Evolutionary conservation across 64 coral and sea anemone genomes (phyloP).

Genomic region (Trachythela sp.): DNA sequence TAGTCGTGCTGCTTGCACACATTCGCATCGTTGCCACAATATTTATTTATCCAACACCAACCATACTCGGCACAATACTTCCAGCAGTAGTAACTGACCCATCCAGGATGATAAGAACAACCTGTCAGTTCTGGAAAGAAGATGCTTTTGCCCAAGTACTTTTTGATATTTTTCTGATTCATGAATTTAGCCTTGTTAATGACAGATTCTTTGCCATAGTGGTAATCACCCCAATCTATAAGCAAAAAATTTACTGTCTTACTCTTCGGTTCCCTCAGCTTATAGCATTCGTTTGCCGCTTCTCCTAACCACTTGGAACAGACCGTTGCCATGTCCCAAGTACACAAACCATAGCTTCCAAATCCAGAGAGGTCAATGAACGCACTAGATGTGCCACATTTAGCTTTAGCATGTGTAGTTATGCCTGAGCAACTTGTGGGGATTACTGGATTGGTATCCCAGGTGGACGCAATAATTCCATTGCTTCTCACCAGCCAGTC

Average conservation of each 20-base stretch:
- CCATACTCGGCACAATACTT: slow-evolving; percentile 19
- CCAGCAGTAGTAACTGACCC: not conserved
- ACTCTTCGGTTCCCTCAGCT: not conserved
- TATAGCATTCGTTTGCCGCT: slow-evolving; percentile 20
- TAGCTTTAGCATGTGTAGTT: not conserved
- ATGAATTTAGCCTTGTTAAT: slow-evolving; percentile 11
- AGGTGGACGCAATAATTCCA: not conserved
- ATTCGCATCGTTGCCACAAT: slow-evolving; percentile 4
- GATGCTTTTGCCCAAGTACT: not conserved
- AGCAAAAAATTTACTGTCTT: slow-evolving; percentile 41
- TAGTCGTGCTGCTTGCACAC: not conserved
- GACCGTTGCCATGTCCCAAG: not conserved
- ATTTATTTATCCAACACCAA: slow-evolving; percentile 19
- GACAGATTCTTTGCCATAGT: not conserved
- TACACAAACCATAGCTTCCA: not conserved
- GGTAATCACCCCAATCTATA: slow-evolving; percentile 32
- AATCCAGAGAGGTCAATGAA: too few relatives aligned
- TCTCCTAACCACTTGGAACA: slow-evolving; percentile 31
- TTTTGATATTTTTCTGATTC: slow-evolving; percentile 37
- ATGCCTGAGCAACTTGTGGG: not conserved
- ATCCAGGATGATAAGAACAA: not conserved
- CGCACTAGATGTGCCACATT: not conserved
- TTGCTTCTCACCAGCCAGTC: slow-evolving; percentile 8
- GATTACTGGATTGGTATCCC: not conserved
- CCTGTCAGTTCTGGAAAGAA: not conserved